Percentiles rank a stretch among this genome's conserved stretches.
phyloP scores from a whole-genome alignment of 2,888 invertebrate species.

The Pedicia rivosa region DNA sequence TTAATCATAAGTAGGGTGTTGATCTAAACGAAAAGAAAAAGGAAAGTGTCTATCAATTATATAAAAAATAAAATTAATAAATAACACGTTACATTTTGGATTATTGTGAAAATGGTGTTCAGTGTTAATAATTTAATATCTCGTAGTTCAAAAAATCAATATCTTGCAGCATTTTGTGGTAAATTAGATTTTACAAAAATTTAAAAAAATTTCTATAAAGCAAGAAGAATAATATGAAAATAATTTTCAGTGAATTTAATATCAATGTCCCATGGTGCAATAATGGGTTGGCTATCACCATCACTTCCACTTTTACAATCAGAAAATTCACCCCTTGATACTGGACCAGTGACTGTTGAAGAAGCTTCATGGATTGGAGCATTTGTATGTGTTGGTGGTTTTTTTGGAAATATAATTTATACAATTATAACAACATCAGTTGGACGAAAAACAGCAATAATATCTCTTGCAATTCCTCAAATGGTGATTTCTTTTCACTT shows the following conservation, averaged over 20 bases:
- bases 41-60: no score
- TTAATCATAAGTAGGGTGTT: no score
- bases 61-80: no score
- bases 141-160: slow-evolving; percentile 5
- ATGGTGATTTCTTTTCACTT: slow-evolving; percentile 17
- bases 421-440: slow-evolving; percentile 24
- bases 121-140: no score
- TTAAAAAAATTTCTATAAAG: neutral
- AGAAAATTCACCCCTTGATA: slow-evolving; percentile 18
- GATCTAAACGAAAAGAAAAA: no score
- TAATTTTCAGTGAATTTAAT: slow-evolving; percentile 20
- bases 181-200: slow-evolving; percentile 1
- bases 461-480: slow-evolving; percentile 20
- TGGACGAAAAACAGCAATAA: slow-evolving; percentile 20
- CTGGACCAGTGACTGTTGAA: slow-evolving; percentile 20
- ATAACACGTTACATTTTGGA: no score
- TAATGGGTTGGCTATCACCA: slow-evolving; percentile 25
- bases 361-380: slow-evolving; percentile 28
- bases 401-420: slow-evolving; percentile 22
- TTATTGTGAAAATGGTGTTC: no score
- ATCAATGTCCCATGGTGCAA: slow-evolving; percentile 23
- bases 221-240: neutral
- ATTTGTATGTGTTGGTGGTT: slow-evolving; percentile 23
- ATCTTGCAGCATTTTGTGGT: slow-evolving; percentile 10
- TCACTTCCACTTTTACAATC: slow-evolving; percentile 22